Conservation (phyloP, 2,797 vertebrate genomes). For the Anniella stebbinsi region DNA sequence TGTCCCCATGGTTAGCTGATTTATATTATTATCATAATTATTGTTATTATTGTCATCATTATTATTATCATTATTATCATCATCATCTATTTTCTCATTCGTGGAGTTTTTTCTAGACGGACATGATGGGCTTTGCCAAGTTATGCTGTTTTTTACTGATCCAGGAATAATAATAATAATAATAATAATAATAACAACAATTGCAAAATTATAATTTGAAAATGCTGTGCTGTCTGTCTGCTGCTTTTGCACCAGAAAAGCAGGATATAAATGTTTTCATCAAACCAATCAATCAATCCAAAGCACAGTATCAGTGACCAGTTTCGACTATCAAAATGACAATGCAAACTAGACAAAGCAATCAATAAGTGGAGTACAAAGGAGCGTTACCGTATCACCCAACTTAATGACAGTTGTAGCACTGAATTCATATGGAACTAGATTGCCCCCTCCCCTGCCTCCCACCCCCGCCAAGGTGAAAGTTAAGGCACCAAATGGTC, state of each 20-base stretch:
- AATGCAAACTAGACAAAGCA: constrained; percentile 36
- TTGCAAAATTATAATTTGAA: background rate
- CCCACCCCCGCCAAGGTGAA: constrained; percentile 1
- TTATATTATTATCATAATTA: too few relatives aligned
- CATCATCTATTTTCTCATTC: too few relatives aligned
- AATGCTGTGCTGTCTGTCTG: background rate
- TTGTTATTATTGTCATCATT: too few relatives aligned
- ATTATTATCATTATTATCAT: too few relatives aligned
- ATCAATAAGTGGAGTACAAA: background rate
- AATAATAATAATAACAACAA: too few relatives aligned
- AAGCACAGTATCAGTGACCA: background rate
- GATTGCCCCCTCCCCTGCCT: constrained; percentile 4
- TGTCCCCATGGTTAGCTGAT: background rate
- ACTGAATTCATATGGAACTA: background rate
- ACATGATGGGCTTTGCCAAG: too few relatives aligned
- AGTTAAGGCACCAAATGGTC: background rate
- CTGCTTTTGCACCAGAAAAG: background rate
- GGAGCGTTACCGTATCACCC: background rate
- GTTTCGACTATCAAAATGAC: background rate
- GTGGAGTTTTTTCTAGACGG: too few relatives aligned
- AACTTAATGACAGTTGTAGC: constrained; percentile 24
- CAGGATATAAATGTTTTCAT: background rate
- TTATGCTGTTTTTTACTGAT: too few relatives aligned
- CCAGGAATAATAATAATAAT: too few relatives aligned
- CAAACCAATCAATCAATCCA: too few relatives aligned